Evolutionary conservation across 2,113 vertebrate species (phyloP).

Genomic region (Lepus americanus): DNA sequence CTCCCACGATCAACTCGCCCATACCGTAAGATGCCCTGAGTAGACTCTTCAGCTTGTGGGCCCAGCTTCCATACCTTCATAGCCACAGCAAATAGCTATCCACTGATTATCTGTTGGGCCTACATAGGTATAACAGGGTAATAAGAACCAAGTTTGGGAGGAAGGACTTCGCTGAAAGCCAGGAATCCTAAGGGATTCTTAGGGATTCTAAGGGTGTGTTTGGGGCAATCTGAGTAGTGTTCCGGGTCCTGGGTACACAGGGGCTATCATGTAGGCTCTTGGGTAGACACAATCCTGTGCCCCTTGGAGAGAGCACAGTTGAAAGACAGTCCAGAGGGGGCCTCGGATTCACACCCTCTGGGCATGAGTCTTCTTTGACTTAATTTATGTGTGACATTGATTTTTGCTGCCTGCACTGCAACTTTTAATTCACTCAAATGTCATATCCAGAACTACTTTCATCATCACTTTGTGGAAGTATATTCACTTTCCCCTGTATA

Average conservation of each 20-base stretch:
- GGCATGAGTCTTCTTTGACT: background rate
- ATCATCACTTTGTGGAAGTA: background rate
- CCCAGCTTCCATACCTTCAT: background rate
- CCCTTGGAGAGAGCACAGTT: background rate
- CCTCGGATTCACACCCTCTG: background rate
- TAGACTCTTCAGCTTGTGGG: background rate
- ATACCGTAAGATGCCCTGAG: background rate
- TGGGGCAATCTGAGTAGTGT: background rate
- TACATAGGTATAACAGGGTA: background rate
- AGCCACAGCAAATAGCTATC: background rate
- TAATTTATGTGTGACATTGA: background rate
- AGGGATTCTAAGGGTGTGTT: background rate
- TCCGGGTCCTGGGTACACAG: background rate
- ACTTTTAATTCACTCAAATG: constrained; percentile 24
- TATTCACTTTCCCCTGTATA: constrained; percentile 40
- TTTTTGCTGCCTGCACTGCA: background rate
- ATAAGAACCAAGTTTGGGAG: background rate
- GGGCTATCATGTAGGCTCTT: background rate
- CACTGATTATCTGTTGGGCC: background rate
- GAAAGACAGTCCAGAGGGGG: background rate
- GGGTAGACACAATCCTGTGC: background rate
- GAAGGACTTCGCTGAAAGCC: background rate
- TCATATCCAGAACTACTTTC: background rate
- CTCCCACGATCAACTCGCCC: background rate
- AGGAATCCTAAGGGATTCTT: too few relatives aligned